Evolutionary conservation across 2,113 vertebrate species (phyloP), one percentile per base, ranked within the genome.

Genomic region (Tautogolabrus adspersus): DNA sequence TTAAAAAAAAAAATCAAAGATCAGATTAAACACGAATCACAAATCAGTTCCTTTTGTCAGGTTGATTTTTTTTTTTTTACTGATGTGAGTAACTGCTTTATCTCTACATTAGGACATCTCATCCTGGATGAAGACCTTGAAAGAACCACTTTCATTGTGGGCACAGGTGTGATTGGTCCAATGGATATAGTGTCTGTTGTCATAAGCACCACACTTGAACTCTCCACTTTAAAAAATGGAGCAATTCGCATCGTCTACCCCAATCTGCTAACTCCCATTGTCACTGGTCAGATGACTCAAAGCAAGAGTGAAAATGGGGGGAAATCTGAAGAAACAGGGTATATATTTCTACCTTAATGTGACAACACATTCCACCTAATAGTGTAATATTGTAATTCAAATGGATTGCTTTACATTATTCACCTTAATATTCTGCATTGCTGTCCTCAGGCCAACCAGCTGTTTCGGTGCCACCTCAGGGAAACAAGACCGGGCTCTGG

Each of bases 121-220:
- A 94, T 99, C 75, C 92, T 99, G 87, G 96, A 99, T 0, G 96
- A 97, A 87, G 96, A 98, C 15, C 84, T 94, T 47, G 96, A 97
- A 72, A 94, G 91, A 65, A 96, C 94, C 74, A 96, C 96, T 5
- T 96, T 99, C 78, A 88, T 98, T 21, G 87, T 98, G 23, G 91
- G 93, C 77, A 96, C 94, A 0, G 98, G 98, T 58, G 26, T 90
- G 0, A 95, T 99, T 30, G 95, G 94, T 12, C 94, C 97, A 0
- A 95, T 95, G 0, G 95, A 97, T 79, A 94, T 96, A 26, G 92
- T 99, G 79, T 96, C 96, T 0, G 74, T 99, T 76, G 93, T 94
- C 76, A 95, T 99, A 55, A 94, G 79, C 79, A 99, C 96, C 12
- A 97, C 88, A 3, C 90, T 94, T 82, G 97, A 98, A 86, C 94